Base-by-base conservation (phyloP, 2,888 invertebrate species). In the Diachrysia chrysitis region DNA sequence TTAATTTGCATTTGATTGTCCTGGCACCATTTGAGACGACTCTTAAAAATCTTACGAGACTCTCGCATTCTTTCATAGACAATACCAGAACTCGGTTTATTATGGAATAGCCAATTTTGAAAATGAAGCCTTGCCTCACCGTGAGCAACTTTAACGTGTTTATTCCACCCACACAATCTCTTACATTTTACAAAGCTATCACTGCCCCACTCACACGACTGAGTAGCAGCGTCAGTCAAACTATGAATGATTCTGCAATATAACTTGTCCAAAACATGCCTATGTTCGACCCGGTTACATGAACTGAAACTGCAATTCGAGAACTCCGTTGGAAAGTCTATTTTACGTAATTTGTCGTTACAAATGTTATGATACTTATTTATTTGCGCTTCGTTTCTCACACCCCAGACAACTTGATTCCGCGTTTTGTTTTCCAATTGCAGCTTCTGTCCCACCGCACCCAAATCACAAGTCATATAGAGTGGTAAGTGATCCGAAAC, bases 11-110 rank as follows among this genome's bases (percentile, higher is more conserved):
- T 32, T 32, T 32, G 32, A 32, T 32, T 32, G 10, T 32, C 32
- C 32, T 32, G 25, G 16, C 57, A 57, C 35, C 35, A 57, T 17
- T 57, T 57, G 1, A 57, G 57, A 12, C 35, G n/a, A n/a, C 17
- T 29, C 9, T 57, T 57, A 17, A 57, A 57, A 32, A 25, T 21
- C 17, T 57, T 57, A 25, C 19, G 21, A 6, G 35, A 7, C 7
- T 29, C 32, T 14, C 17, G n/a, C 57, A 57, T 57, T 35, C 29
- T 12, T 12, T 57, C 35, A 35, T 57, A 37, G 1, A 57, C 17
- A 17, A 5, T 9, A n/a, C 57, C 57, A 57, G 57, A 32, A 2
- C 17, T n/a, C 14, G 57, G 57, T 57, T 25, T 23, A 55, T 25
- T n/a, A 25, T 12, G 4, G 14, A 25, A 16, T 3, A 55, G 9